Conservation (phyloP, 2,113 vertebrate genomes). For the Scalopus aquaticus region DNA sequence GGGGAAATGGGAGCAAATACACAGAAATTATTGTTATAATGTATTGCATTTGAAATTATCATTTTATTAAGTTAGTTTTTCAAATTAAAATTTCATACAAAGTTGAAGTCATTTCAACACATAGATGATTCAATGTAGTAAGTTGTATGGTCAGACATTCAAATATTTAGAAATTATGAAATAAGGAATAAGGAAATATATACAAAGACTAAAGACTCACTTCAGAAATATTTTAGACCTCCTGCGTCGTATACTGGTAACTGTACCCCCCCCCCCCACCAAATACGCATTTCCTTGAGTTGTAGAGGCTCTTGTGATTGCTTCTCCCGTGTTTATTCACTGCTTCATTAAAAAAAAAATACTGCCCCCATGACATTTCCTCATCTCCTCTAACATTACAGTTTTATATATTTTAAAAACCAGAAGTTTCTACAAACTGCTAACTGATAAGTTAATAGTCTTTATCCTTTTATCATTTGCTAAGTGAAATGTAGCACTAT, state of each 20-base stretch:
- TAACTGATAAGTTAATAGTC: neutral
- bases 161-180: slow-evolving; percentile 23
- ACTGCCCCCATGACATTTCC: slow-evolving; percentile 21
- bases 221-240: slow-evolving; percentile 11
- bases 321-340: neutral
- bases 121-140: neutral
- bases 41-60: neutral
- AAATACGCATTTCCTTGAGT: neutral
- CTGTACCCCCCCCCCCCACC: too few species aligned
- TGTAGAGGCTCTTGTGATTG: neutral
- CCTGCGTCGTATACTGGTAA: neutral
- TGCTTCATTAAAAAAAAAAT: neutral
- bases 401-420: slow-evolving; percentile 42
- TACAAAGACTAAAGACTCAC: slow-evolving; percentile 10
- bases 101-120: slow-evolving; percentile 27
- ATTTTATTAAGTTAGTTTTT: slow-evolving; percentile 41
- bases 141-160: slow-evolving; percentile 10
- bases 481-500: neutral
- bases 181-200: neutral
- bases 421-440: neutral
- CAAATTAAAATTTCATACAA: slow-evolving; percentile 9
- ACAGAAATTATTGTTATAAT: neutral
- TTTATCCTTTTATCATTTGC: neutral
- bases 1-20: neutral
- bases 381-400: slow-evolving; percentile 6